Base-by-base conservation (phyloP, 2,888 invertebrate species). In the Halictus ligatus region DNA sequence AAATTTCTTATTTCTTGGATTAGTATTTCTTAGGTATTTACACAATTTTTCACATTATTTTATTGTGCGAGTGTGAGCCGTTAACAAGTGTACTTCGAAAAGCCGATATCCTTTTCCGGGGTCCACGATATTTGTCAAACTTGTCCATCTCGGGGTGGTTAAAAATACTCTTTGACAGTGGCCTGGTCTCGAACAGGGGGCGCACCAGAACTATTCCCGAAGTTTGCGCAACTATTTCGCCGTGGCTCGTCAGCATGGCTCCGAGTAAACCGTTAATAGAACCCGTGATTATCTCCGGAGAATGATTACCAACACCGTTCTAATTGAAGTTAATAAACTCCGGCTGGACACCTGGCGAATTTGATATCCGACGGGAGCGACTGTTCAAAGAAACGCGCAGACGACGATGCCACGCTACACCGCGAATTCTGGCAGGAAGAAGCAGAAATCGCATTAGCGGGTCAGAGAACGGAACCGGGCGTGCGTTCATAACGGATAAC, bases 371-470 rank as follows among this genome's bases (percentile, higher is more conserved):
- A 10, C 7, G 13, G 8, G 50, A 18, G 21, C n/a, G n/a, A n/a
- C 46, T 25, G 25, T n/a, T 43, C 25, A 60, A 43, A 67, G 67
- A 67, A 67, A 67, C 29, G 29, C 8, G 67, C 5, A 15, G 21
- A 50, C 21, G 18, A 46, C 50, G 21, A 21, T 21, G 8, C 50
- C 2, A 54, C 18, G 50, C 21, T 21, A 21, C 12, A 18, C 5
- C 29, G 67, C 46, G 46, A 21, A 76, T 48, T 67, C 76, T 29
- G 46, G 3, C 12, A 35, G 46, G 64, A 67, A 67, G 64, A 67
- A 76, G 43, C 29, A 58, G 76, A 48, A 76, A 46, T 76, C 64
- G 21, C 76, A 43, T 43, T 29, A 67, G 29, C 76, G 18, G 29
- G 18, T 21, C 48, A 48, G 43, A 76, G 43, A 76, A 64, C 67